Evolutionary conservation across 1,140 invertebrate genomes (phyloP).

Genomic region (Latrodectus geometricus): DNA sequence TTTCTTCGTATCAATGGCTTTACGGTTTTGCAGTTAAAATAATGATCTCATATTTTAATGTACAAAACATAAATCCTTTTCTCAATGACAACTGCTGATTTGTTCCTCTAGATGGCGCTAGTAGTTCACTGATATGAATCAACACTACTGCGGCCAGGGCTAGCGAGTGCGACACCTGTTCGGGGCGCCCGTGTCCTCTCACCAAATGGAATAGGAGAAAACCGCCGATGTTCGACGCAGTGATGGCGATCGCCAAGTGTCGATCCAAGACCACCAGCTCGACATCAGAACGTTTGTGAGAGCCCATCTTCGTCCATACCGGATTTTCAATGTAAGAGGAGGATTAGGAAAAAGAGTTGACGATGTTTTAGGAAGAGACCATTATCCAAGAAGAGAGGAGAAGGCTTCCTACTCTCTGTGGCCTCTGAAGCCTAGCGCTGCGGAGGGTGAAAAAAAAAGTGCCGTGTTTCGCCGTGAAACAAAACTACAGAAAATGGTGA

Average conservation of each 20-base stretch:
- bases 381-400: background rate
- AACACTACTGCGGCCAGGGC: conserved; percentile 43
- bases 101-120: conserved; percentile 16
- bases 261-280: conserved; percentile 18
- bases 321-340: conserved; percentile 15
- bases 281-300: background rate
- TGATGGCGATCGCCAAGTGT: conserved; percentile 41
- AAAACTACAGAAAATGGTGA: background rate
- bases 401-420: background rate
- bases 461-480: background rate
- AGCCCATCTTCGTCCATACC: background rate
- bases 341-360: background rate
- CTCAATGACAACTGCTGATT: no score
- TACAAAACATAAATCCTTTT: no score
- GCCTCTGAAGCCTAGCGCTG: background rate
- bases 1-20: no score
- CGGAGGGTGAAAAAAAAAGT: background rate
- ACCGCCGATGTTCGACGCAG: conserved; percentile 49
- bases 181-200: conserved; percentile 38
- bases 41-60: no score
- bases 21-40: no score
- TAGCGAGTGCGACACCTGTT: conserved; percentile 53
- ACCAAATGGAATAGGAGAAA: conserved; percentile 26
- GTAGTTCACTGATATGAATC: background rate
- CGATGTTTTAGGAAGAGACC: conserved; percentile 7